phyloP scores from a whole-genome alignment of 1,140 invertebrate genomes.

The Ooceraea biroi region DNA sequence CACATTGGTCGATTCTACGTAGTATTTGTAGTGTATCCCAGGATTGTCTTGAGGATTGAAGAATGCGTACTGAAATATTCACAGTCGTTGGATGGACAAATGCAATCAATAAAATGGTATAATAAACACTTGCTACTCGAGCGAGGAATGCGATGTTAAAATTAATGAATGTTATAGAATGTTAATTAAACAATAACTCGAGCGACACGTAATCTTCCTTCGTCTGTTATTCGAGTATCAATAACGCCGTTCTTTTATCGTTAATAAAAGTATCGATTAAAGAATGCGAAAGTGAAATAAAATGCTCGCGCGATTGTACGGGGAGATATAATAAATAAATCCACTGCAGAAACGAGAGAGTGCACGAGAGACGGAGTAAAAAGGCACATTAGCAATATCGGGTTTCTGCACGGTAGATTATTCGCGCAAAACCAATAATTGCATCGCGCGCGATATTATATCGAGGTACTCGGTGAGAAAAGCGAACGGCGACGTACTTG shows the following conservation, averaged over 20 bases:
- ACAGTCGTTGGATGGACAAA: constrained; percentile 12
- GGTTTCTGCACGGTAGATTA: not conserved
- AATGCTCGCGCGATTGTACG: not conserved
- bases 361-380: too few relatives aligned
- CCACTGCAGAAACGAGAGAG: not conserved
- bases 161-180: not conserved
- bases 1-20: constrained; percentile 72
- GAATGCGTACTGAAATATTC: constrained; percentile 81
- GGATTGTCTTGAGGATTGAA: constrained; percentile 79
- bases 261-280: not conserved
- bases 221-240: not conserved
- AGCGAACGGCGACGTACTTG: constrained; percentile 66
- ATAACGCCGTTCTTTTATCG: not conserved
- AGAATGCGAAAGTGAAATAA: not conserved
- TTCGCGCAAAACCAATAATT: constrained; percentile 22
- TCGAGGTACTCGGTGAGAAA: not conserved
- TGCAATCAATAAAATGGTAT: not conserved
- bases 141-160: not conserved
- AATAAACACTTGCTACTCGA: not conserved
- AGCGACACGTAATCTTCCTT: too few relatives aligned
- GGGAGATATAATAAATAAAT: constrained; percentile 23
- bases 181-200: not conserved
- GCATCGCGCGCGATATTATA: not conserved
- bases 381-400: not conserved
- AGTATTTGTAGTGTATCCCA: constrained; percentile 84